Evolutionary conservation across 2,888 invertebrate genomes (phyloP).

Genomic region (Aleiodes leptofemur): DNA sequence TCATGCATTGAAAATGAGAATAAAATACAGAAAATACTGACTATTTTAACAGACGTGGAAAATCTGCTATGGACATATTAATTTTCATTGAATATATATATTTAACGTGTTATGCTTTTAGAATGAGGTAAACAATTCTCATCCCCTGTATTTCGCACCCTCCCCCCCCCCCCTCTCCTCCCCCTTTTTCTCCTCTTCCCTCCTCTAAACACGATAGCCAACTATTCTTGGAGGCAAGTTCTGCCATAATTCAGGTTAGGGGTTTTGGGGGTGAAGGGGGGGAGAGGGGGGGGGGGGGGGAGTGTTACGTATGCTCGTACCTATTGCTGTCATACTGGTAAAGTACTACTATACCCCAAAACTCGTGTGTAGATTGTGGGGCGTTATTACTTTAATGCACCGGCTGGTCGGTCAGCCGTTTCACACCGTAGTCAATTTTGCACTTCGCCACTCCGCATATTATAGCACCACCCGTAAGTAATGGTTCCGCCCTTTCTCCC

Average conservation of each 20-base stretch:
- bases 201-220: background rate
- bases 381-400: constrained; percentile 56
- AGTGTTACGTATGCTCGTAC: constrained; percentile 24
- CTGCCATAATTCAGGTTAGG: constrained; percentile 51
- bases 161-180: no score
- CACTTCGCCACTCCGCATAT: constrained; percentile 54
- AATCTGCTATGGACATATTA: no score
- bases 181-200: no score
- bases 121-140: constrained; percentile 21
- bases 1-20: no score
- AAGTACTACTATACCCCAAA: constrained; percentile 18
- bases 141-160: background rate
- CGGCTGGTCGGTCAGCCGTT: constrained; percentile 49
- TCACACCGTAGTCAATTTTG: constrained; percentile 54
- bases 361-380: constrained; percentile 37
- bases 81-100: constrained; percentile 4
- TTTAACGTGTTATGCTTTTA: background rate
- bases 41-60: no score
- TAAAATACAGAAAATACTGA: no score
- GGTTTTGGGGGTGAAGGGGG: constrained; percentile 29
- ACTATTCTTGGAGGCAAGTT: constrained; percentile 44
- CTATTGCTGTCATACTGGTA: constrained; percentile 25
- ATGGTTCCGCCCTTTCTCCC: constrained; percentile 38
- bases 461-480: constrained; percentile 52
- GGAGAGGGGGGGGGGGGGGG: background rate